Evolutionary conservation across 64 coral and sea anemone species (phyloP).

Genomic region (Stichodactyla mertensii): DNA sequence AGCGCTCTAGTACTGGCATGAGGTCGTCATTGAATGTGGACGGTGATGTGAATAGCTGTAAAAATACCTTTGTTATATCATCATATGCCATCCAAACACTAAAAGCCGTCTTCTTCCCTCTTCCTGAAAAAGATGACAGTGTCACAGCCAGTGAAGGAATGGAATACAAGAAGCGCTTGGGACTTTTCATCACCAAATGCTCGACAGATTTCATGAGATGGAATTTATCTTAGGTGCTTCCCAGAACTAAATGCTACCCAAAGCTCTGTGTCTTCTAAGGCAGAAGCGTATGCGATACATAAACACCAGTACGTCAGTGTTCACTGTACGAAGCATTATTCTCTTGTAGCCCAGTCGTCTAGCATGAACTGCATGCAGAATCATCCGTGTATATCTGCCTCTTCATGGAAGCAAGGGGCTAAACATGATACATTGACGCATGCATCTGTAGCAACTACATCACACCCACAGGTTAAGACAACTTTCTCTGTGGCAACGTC

Average conservation of each 20-base stretch:
- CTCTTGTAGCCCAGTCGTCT: conserved; percentile 9
- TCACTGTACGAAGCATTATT: conserved; percentile 19
- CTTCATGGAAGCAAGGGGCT: conserved; percentile 45
- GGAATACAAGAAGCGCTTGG: conserved; percentile 36
- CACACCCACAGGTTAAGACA: conserved; percentile 13
- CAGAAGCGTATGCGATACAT: background rate
- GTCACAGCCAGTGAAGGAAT: conserved; percentile 43
- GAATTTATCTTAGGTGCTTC: background rate
- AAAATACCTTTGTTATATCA: conserved; percentile 15
- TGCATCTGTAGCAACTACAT: background rate
- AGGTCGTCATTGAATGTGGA: no score
- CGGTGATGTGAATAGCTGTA: background rate
- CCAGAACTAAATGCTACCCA: conserved; percentile 34
- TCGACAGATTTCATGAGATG: conserved; percentile 27
- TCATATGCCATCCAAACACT: conserved; percentile 26
- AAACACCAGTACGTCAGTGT: conserved; percentile 24
- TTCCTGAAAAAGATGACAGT: conserved; percentile 3
- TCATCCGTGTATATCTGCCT: conserved; percentile 34
- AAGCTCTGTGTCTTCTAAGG: conserved; percentile 2
- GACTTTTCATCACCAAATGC: conserved; percentile 1
- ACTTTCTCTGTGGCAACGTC: background rate
- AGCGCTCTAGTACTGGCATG: no score
- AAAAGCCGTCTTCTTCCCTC: conserved; percentile 59
- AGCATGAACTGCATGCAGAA: conserved; percentile 30
- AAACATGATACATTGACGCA: conserved; percentile 12